Conservation (phyloP, 37 sponge, comb jelly and placozoan species). For the Lycopodina hypogea region DNA sequence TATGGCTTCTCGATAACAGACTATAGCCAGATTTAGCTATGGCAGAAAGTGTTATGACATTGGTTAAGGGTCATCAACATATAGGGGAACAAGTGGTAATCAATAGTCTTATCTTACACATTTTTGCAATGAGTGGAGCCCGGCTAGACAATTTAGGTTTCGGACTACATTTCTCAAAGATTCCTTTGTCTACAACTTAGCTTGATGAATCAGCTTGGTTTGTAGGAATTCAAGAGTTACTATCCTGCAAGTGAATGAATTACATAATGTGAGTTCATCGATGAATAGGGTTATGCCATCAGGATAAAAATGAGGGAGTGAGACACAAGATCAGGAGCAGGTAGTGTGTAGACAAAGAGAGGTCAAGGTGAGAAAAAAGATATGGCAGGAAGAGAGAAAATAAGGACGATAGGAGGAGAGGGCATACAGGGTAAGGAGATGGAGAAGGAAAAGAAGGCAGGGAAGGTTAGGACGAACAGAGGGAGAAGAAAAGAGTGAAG, state of each 20-base stretch:
- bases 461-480: too few species aligned
- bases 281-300: background rate
- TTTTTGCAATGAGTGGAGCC: conserved; percentile 36
- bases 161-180: conserved; percentile 52
- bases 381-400: too few species aligned
- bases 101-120: conserved; percentile 32
- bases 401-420: too few species aligned
- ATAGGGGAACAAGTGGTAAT: background rate
- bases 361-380: conserved; percentile 5
- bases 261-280: background rate
- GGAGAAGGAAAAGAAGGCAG: too few species aligned
- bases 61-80: background rate
- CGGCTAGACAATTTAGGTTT: conserved; percentile 73
- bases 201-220: conserved; percentile 50
- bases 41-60: background rate
- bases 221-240: conserved; percentile 71
- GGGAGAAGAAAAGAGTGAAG: too few species aligned
- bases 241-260: conserved; percentile 12
- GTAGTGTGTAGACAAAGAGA: background rate
- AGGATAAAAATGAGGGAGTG: background rate
- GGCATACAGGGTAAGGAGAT: too few species aligned
- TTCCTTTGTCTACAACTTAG: conserved; percentile 61
- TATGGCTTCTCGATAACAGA: conserved; percentile 66
- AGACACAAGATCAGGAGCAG: background rate
- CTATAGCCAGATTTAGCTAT: conserved; percentile 46